Percentiles rank a stretch among this genome's conserved stretches.
These are phyloP conservation scores for Netelia virgata DNA, from an alignment of 2,888 invertebrate species.

Conservation along the genomic window DNA sequence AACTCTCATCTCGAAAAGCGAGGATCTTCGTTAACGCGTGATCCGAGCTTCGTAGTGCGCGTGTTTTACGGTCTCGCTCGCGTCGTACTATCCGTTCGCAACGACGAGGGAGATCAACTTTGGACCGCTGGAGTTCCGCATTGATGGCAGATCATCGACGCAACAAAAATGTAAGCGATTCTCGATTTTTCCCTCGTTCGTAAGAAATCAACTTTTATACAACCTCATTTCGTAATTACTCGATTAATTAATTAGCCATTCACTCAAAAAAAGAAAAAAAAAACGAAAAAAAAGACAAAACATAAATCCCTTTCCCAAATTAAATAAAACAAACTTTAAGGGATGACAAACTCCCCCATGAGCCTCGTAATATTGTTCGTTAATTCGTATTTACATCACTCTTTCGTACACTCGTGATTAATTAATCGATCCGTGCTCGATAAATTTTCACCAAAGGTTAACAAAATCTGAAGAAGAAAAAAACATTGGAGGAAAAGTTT, in stretches of 20 bases:
- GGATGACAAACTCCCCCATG: no score
- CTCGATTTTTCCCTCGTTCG: not conserved
- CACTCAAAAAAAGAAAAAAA: not conserved
- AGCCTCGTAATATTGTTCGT: no score
- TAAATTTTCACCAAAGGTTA: no score
- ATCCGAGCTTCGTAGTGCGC: conserved; percentile 32
- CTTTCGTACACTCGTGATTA: no score
- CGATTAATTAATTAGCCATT: not conserved
- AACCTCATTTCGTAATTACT: not conserved
- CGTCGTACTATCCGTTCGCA: conserved; percentile 33
- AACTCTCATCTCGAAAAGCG: conserved; percentile 23
- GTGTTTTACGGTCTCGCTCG: conserved; percentile 40
- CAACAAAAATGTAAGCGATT: conserved; percentile 83
- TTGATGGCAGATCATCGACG: conserved; percentile 84
- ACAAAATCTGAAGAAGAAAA: no score
- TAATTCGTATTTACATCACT: no score
- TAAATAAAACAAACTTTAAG: not conserved
- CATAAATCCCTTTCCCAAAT: not conserved
- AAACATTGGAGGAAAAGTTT: no score
- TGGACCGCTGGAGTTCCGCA: conserved; percentile 71
- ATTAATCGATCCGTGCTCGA: no score
- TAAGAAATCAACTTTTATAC: not conserved
- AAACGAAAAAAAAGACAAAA: not conserved
- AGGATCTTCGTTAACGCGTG: conserved; percentile 37
- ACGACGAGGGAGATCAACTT: conserved; percentile 57